Evolutionary conservation across 2,113 vertebrate species (phyloP).

Genomic region (Halcyon malimbica): DNA sequence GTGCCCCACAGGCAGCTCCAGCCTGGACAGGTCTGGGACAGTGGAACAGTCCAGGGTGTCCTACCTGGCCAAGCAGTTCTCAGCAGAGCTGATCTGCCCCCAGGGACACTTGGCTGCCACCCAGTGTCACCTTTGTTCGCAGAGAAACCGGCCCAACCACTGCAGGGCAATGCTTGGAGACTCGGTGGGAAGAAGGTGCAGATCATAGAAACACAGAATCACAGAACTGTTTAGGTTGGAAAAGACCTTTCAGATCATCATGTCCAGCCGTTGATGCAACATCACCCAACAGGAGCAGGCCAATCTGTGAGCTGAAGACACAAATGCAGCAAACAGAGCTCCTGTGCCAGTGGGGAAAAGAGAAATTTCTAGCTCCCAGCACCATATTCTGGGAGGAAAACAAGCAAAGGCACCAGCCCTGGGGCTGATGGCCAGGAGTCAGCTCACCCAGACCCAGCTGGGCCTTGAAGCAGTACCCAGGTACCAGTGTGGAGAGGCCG

Average conservation of each 20-base stretch:
- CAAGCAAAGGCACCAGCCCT: background rate
- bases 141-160: fast-evolving
- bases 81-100: background rate
- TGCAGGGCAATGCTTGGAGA: fast-evolving
- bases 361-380: background rate
- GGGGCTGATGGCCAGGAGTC: background rate
- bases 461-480: fast-evolving
- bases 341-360: background rate
- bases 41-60: background rate
- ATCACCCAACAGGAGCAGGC: background rate
- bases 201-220: background rate
- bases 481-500: fast-evolving
- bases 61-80: background rate
- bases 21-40: background rate
- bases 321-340: background rate
- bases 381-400: background rate
- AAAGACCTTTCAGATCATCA: background rate
- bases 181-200: fast-evolving
- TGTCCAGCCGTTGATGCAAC: background rate
- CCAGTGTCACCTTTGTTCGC: background rate
- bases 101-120: background rate
- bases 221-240: background rate
- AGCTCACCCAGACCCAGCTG: background rate
- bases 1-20: fast-evolving
- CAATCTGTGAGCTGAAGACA: background rate